phyloP scores from a whole-genome alignment of 2,113 vertebrate species.

The Lutjanus erythropterus region DNA sequence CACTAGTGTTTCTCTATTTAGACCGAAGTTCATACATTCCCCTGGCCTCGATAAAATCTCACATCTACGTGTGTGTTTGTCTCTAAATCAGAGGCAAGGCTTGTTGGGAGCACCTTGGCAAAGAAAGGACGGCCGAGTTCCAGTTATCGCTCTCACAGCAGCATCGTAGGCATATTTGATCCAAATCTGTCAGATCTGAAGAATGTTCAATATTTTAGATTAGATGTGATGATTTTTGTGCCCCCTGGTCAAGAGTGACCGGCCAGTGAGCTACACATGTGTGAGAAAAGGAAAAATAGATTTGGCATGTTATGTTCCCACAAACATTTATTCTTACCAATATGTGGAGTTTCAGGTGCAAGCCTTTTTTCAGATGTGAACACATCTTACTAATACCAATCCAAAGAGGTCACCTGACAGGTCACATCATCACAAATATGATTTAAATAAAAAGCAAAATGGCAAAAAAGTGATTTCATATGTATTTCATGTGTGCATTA shows the following conservation, averaged over 20 bases:
- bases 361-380: too few species aligned
- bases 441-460: too few species aligned
- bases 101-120: conserved; percentile 35
- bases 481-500: too few species aligned
- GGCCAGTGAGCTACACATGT: not conserved
- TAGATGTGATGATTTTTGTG: not conserved
- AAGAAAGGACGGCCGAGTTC: conserved; percentile 33
- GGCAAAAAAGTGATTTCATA: too few species aligned
- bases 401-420: too few species aligned
- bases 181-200: conserved; percentile 33
- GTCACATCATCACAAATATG: too few species aligned
- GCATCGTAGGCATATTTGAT: conserved; percentile 24
- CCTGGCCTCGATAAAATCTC: conserved; percentile 73
- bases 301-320: too few species aligned
- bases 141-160: not conserved
- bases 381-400: too few species aligned
- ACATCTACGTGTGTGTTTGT: conserved; percentile 65
- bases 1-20: conserved; percentile 59
- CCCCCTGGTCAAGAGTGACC: not conserved
- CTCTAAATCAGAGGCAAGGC: conserved; percentile 20
- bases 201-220: conserved; percentile 19
- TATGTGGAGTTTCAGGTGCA: too few species aligned
- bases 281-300: too few species aligned
- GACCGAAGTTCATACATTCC: conserved; percentile 71
- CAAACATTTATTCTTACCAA: too few species aligned